phyloP scores from a whole-genome alignment of 2,888 invertebrate species.

The Dyspetes luteomarginatus region DNA sequence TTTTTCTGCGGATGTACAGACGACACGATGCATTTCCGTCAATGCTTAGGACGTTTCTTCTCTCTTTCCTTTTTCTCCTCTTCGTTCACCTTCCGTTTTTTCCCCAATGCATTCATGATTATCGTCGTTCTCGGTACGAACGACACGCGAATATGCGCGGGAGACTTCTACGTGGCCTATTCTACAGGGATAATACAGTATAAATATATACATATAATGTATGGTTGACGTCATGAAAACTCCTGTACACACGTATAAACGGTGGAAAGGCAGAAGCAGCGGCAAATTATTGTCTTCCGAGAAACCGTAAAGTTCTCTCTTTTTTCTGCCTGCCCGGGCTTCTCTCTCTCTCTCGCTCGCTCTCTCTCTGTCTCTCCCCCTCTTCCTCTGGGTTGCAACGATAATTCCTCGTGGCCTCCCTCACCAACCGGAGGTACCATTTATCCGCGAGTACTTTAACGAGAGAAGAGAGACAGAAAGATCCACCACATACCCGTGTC shows the following conservation, averaged over 20 bases:
- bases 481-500: not conserved
- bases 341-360: conserved; percentile 18
- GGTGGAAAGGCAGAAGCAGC: conserved; percentile 55
- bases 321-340: conserved; percentile 3
- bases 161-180: not conserved
- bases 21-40: conserved; percentile 49
- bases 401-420: conserved; percentile 54
- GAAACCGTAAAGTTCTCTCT: conserved; percentile 59
- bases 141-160: conserved; percentile 50
- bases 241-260: conserved; percentile 23
- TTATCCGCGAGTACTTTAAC: conserved; percentile 51
- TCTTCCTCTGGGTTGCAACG: conserved; percentile 15
- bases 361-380: conserved; percentile 25
- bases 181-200: not conserved
- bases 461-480: conserved; percentile 23
- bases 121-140: conserved; percentile 20
- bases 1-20: conserved; percentile 20
- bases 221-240: conserved; percentile 21
- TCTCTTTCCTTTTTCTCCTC: not conserved
- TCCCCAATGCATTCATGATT: conserved; percentile 17
- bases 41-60: not conserved
- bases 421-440: conserved; percentile 51
- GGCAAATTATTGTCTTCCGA: conserved; percentile 63
- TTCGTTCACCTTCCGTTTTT: not conserved
- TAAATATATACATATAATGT: not conserved